Conservation (phyloP, 2,113 vertebrate species). For the Eretmodus cyanostictus region DNA sequence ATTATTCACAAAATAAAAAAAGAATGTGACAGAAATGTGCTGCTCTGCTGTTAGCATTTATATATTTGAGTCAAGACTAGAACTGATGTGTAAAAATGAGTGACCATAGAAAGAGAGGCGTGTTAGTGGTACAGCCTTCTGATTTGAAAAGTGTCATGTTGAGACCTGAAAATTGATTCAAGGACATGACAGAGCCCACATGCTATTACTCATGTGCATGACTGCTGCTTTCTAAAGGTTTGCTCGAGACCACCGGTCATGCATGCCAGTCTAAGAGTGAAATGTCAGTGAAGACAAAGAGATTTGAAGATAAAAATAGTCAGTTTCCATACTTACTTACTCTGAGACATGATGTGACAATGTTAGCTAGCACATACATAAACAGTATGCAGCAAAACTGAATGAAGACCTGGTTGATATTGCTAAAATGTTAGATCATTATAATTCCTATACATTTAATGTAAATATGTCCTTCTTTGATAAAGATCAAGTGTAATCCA, state of each 20-base stretch:
- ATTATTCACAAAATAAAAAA: background rate
- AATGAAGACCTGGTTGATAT: background rate
- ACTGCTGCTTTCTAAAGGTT: constrained; percentile 4
- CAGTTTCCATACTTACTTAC: background rate
- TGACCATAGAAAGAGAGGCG: background rate
- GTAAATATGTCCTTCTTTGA: background rate
- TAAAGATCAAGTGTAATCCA: background rate
- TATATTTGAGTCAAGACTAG: background rate
- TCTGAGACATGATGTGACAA: background rate
- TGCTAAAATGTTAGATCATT: background rate
- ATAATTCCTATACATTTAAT: background rate
- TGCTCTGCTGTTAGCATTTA: background rate
- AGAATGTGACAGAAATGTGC: background rate
- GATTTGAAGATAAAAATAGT: background rate
- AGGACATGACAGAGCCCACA: background rate
- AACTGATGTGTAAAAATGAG: background rate
- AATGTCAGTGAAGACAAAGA: background rate
- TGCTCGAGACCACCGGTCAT: background rate
- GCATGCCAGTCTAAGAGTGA: background rate
- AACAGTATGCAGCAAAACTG: background rate
- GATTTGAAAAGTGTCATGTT: constrained; percentile 18
- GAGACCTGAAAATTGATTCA: constrained; percentile 16
- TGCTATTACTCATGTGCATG: constrained; percentile 2
- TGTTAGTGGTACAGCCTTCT: background rate
- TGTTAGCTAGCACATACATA: background rate